phyloP scores from a whole-genome alignment of 2,888 invertebrate species.

The Miltochrista miniata region DNA sequence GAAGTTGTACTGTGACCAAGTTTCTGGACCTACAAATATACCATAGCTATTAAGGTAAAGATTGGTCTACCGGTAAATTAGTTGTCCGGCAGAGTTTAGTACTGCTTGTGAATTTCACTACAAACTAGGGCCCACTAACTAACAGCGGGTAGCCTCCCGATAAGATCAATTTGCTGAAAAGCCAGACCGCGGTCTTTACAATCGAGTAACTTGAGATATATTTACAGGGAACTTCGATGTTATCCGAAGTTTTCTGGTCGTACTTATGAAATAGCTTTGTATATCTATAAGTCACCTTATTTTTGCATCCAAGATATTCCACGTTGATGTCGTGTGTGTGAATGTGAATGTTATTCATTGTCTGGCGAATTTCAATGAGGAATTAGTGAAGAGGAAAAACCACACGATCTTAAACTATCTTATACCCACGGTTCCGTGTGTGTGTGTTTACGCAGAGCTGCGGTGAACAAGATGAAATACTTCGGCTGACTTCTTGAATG shows the following conservation, averaged over 20 bases:
- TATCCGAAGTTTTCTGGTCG: conserved; percentile 48
- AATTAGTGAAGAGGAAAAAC: conserved; percentile 40
- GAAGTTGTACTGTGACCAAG: conserved; percentile 13
- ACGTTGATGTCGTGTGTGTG: no score
- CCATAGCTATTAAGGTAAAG: conserved; percentile 48
- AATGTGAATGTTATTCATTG: no score
- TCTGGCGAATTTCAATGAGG: conserved; percentile 11
- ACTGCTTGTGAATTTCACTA: conserved; percentile 55
- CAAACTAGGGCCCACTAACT: conserved; percentile 62
- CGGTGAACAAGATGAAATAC: conserved; percentile 56
- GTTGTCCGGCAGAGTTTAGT: conserved; percentile 55
- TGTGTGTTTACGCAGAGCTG: conserved; percentile 40
- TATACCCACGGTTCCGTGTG: conserved; percentile 27
- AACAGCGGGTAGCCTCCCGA: conserved; percentile 50
- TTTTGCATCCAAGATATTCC: background rate
- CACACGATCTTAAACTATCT: conserved; percentile 45
- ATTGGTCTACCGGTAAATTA: conserved; percentile 64
- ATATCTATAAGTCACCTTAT: conserved; percentile 32
- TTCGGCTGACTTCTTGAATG: conserved; percentile 58
- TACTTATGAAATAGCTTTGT: conserved; percentile 35
- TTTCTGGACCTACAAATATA: conserved; percentile 34
- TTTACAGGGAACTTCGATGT: conserved; percentile 51
- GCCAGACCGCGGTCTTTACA: conserved; percentile 47
- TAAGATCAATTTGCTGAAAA: conserved; percentile 61
- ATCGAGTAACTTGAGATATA: conserved; percentile 44